These are phyloP conservation scores for Drosophila seguyi DNA, from an alignment of 1,140 invertebrate species.

Conservation along the genomic window DNA sequence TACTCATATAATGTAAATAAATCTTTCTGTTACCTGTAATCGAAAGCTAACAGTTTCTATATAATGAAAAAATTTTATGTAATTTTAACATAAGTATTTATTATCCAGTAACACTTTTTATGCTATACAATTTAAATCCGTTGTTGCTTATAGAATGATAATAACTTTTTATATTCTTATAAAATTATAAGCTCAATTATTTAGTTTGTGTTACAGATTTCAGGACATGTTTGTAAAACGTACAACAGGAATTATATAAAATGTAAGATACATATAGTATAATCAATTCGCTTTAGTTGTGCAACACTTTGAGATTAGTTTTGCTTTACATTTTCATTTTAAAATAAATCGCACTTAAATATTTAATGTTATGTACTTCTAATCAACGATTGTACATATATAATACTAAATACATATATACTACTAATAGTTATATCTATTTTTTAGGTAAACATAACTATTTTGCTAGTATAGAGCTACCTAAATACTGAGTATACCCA, in stretches of 20 bases:
- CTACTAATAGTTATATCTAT: no score
- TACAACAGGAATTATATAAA: not conserved
- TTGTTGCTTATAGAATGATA: not conserved
- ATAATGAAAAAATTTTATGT: not conserved
- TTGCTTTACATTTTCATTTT: slow-evolving; percentile 4
- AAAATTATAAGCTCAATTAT: not conserved
- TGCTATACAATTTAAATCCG: not conserved
- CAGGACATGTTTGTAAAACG: not conserved
- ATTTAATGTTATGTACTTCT: no score
- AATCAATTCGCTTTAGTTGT: not conserved
- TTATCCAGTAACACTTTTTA: not conserved
- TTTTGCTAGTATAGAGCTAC: not conserved
- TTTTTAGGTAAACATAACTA: no score
- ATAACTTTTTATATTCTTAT: not conserved
- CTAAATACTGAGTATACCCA: slow-evolving; percentile 6
- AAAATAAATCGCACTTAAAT: not conserved
- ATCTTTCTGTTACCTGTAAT: not conserved
- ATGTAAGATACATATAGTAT: not conserved
- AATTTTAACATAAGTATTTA: not conserved
- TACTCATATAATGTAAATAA: not conserved
- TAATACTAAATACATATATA: no score
- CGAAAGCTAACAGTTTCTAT: not conserved
- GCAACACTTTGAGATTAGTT: slow-evolving; percentile 13
- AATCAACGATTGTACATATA: no score
- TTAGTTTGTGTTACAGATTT: not conserved